Conservation (phyloP, 2,888 invertebrate genomes). For the Dugesia japonica region DNA sequence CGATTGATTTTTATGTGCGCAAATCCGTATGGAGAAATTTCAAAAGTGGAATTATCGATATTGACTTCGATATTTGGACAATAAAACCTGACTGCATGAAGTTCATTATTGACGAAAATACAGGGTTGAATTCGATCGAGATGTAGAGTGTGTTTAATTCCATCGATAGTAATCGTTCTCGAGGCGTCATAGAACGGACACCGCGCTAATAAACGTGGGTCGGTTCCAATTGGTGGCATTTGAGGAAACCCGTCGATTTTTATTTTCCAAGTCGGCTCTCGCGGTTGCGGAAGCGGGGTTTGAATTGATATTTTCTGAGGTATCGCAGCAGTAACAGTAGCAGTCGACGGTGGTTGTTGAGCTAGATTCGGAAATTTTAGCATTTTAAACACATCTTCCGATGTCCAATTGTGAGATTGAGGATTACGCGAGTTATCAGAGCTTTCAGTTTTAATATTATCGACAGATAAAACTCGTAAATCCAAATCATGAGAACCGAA, state of each 20-base stretch:
- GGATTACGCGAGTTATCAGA: not conserved
- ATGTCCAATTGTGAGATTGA: not conserved
- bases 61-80: slow-evolving; percentile 20
- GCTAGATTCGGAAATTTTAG: not conserved
- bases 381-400: not conserved
- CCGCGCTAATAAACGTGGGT: slow-evolving; percentile 29
- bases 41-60: slow-evolving; percentile 20
- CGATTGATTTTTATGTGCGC: slow-evolving; percentile 46
- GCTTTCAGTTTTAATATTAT: not conserved
- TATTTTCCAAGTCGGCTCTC: slow-evolving; percentile 29
- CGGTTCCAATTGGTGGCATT: slow-evolving; percentile 35
- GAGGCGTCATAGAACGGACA: not conserved
- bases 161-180: slow-evolving; percentile 30
- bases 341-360: not conserved
- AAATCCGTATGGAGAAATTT: slow-evolving; percentile 28
- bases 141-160: slow-evolving; percentile 25
- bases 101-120: slow-evolving; percentile 28
- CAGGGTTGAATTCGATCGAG: slow-evolving; percentile 33
- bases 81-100: slow-evolving; percentile 32
- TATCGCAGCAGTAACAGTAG: no score
- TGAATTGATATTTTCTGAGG: not conserved
- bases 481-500: not conserved
- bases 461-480: not conserved
- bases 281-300: not conserved
- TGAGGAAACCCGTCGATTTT: slow-evolving; percentile 30